Evolutionary conservation across 2,113 vertebrate species (phyloP).

Genomic region (Toxotes jaculatrix): DNA sequence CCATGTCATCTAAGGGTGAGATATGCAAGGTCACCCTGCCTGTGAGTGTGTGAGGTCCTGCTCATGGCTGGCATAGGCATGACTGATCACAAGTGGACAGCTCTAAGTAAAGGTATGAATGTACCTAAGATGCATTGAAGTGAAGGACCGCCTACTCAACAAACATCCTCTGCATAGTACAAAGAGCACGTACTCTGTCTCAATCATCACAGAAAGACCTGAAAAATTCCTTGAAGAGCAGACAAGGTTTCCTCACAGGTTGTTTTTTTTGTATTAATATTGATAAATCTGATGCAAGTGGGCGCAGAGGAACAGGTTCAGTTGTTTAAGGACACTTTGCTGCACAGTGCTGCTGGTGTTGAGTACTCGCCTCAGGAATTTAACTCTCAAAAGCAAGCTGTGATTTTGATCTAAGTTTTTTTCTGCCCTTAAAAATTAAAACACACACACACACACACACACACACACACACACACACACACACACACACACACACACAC

Average conservation of each 20-base stretch:
- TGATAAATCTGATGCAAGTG: constrained; percentile 15
- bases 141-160: no score
- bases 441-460: no score
- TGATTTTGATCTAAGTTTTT: neutral
- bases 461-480: no score
- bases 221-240: neutral
- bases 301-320: neutral
- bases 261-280: neutral
- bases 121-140: no score
- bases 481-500: no score
- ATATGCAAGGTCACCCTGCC: constrained; percentile 28
- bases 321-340: constrained; percentile 27
- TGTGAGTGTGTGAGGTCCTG: neutral
- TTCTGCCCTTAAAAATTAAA: no score
- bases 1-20: constrained; percentile 42
- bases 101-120: no score
- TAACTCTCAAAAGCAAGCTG: neutral
- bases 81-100: no score
- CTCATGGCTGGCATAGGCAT: no score
- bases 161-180: no score
- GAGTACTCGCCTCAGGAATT: neutral
- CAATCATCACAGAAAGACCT: neutral
- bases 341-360: neutral
- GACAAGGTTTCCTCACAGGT: neutral
- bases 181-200: no score